Conservation (phyloP, 2,113 vertebrate species). For the Pleuronectes platessa region DNA sequence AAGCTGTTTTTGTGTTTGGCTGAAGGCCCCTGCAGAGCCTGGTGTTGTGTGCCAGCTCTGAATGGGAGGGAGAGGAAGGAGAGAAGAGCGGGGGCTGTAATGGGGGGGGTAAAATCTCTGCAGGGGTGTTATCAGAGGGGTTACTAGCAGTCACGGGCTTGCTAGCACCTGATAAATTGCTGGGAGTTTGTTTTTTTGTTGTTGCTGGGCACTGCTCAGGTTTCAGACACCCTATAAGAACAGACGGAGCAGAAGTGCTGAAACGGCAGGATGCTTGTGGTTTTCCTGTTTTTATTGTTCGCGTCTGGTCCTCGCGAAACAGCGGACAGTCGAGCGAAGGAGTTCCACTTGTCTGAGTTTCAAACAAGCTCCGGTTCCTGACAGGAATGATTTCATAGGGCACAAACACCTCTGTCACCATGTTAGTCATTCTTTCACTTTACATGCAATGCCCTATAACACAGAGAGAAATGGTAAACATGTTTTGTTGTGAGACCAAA, state of each 20-base stretch:
- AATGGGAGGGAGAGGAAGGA: slow-evolving; percentile 29
- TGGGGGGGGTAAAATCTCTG: slow-evolving; percentile 52
- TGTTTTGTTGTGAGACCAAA: slow-evolving; percentile 27
- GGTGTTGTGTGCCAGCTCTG: slow-evolving; percentile 53
- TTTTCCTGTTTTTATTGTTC: slow-evolving; percentile 70
- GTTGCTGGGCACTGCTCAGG: slow-evolving; percentile 36
- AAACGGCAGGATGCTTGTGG: slow-evolving; percentile 52
- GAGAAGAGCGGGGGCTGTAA: slow-evolving; percentile 23
- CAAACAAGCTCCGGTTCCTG: slow-evolving; percentile 48
- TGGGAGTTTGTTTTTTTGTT: slow-evolving; percentile 6
- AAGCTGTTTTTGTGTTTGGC: slow-evolving; percentile 67
- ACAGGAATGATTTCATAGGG: slow-evolving; percentile 25
- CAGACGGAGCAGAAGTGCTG: slow-evolving; percentile 60
- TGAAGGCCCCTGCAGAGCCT: slow-evolving; percentile 47
- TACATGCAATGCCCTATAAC: slow-evolving; percentile 40
- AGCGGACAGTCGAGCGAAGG: slow-evolving; percentile 17
- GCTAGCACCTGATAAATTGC: slow-evolving; percentile 62
- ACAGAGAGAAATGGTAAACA: slow-evolving; percentile 61
- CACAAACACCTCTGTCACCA: slow-evolving; percentile 28
- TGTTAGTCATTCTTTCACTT: slow-evolving; percentile 58
- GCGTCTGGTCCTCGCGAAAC: slow-evolving; percentile 30
- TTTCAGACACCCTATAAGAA: slow-evolving; percentile 38
- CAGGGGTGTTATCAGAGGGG: slow-evolving; percentile 55
- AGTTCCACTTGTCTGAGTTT: slow-evolving; percentile 52
- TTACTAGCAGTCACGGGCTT: slow-evolving; percentile 68